Conservation (phyloP, 2,797 vertebrate species). For the Dendrocincla tyrannina region DNA sequence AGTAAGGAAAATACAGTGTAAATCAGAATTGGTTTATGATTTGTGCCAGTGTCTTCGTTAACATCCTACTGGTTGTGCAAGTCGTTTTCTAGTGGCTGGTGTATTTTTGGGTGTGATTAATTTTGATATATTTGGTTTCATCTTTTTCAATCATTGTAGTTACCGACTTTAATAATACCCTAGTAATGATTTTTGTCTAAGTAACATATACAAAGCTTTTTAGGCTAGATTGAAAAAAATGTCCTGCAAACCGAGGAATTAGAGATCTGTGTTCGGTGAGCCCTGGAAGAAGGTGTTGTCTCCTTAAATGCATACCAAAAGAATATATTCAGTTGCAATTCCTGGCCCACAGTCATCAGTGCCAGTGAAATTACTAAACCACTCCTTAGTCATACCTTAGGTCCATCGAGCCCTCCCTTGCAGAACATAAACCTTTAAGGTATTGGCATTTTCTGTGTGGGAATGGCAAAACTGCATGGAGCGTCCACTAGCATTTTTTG, state of each 20-base stretch:
- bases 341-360: background rate
- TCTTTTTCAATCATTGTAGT: background rate
- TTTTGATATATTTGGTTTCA: background rate
- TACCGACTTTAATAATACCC: background rate
- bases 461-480: background rate
- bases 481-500: slow-evolving; percentile 2
- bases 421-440: background rate
- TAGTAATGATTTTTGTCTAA: background rate
- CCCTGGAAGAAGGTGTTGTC: background rate
- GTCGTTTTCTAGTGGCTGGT: background rate
- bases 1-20: slow-evolving; percentile 33
- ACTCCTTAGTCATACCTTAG: background rate
- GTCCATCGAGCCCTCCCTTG: background rate
- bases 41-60: background rate
- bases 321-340: background rate
- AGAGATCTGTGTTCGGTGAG: background rate
- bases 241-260: background rate
- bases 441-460: background rate
- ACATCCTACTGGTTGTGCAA: background rate
- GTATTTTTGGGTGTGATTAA: background rate
- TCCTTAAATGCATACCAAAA: background rate
- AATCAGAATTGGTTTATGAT: background rate
- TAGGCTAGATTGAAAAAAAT: background rate
- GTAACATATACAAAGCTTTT: background rate
- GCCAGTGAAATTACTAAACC: background rate